A percentile compares a stretch with the other conserved stretches of the same genome.
Evolutionary conservation across 2,113 vertebrate species (phyloP).

Genomic region (Gila orcuttii): DNA sequence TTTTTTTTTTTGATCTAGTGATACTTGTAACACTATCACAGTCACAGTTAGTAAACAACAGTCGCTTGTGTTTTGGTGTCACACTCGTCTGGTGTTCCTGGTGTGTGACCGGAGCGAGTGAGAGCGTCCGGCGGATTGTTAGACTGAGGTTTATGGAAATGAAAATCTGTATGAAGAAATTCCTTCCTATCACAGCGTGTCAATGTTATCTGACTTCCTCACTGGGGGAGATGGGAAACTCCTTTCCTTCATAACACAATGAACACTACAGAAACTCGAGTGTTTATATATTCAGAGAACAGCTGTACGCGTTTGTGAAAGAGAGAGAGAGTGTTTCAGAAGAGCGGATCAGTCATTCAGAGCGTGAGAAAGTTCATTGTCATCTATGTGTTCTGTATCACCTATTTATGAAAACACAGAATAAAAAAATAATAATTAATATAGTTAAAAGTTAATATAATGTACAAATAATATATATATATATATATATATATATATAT

Average conservation of each 20-base stretch:
- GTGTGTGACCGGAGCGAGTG: not conserved
- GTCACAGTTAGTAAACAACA: not conserved
- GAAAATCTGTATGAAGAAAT: constrained; percentile 30
- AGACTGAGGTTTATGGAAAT: constrained; percentile 22
- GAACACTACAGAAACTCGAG: constrained; percentile 6
- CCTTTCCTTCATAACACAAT: constrained; percentile 58
- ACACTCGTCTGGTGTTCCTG: not conserved
- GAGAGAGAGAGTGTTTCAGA: constrained; percentile 11
- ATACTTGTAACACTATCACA: not conserved
- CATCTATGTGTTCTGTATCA: not conserved
- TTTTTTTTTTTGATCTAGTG: not conserved
- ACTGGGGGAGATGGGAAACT: constrained; percentile 39
- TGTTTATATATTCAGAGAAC: not conserved
- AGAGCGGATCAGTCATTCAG: not conserved
- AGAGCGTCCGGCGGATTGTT: not conserved
- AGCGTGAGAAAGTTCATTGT: constrained; percentile 10
- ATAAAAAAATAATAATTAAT: no score
- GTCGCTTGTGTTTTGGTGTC: constrained; percentile 1
- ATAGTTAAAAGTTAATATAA: no score
- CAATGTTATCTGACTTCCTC: constrained; percentile 63
- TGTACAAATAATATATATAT: no score
- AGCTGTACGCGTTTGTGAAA: not conserved
- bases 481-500: no score
- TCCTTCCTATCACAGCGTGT: constrained; percentile 41
- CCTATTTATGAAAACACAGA: not conserved